Evolutionary conservation across 2,888 invertebrate genomes (phyloP), one percentile per base, ranked within the genome.

Genomic region (Torymus aiolomorphi): DNA sequence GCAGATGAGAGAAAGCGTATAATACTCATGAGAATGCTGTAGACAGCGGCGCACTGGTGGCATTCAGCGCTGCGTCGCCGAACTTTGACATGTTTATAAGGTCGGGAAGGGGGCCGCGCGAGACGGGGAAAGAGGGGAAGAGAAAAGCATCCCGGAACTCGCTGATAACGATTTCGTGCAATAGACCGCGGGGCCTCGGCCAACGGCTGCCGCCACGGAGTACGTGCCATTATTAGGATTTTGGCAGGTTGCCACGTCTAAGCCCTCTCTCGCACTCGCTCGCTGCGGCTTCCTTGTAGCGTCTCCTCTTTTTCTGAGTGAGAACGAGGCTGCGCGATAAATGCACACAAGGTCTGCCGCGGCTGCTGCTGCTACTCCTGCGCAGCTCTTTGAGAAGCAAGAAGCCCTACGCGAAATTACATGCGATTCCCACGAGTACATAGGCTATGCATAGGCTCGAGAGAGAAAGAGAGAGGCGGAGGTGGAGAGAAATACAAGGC

Each of bases 161-260:
- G 83, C 82, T 78, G 82, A 79, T 83, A 83, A 80, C 82, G 82
- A 84, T 83, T 82, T 82, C 76, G 76, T 83, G 83, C 82, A 83
- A 80, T 83, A 78, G 81, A 52, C 42, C 42, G 42, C 59, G 76
- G 78, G 83, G 78, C 82, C 81, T 72, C 78, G 75, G 74, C 79
- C 62, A 78, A 75, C 82, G 74, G 67, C 79, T 63, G 74, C 76
- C 56, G 79, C 78, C 82, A 63, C 75, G 61, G 81, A 67, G 82
- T 79, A 81, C 82, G 83, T 84, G 82, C 83, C 84, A 83, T 83
- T 84, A 83, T 83, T 77, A 82, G 82, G 83, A 82, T 81, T 83
- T 80, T 85, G 85, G 85, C 85, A 81, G 56, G 56, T 31, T 83
- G 85, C 85, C 85, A 85, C 70, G 20, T 62, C 42, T 42, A 42